Conservation (phyloP, 2,113 vertebrate genomes). For the Cichladusa arquata region DNA sequence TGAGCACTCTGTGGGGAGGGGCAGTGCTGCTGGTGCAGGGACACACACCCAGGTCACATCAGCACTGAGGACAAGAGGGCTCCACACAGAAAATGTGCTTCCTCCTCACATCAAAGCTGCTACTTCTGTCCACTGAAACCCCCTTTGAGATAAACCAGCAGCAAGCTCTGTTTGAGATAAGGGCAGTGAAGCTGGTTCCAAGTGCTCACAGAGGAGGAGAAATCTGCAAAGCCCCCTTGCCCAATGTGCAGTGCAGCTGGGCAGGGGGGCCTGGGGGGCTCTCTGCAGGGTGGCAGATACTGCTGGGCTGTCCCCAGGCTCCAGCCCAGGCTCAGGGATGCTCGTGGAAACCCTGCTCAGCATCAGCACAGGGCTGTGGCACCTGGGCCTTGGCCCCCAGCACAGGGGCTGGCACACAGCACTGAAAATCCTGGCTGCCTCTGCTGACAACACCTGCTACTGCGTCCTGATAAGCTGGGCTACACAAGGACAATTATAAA, state of each 20-base stretch:
- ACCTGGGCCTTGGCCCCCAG: conserved; percentile 46
- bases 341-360: background rate
- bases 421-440: conserved; percentile 32
- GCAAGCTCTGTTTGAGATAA: background rate
- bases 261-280: accelerated
- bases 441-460: conserved; percentile 52
- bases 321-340: background rate
- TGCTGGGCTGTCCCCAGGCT: background rate
- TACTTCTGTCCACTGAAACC: background rate
- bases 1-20: background rate
- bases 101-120: background rate
- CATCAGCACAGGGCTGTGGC: background rate
- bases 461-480: conserved; percentile 44
- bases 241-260: background rate
- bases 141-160: background rate
- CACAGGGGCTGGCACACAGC: conserved; percentile 4
- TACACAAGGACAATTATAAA: conserved; percentile 59
- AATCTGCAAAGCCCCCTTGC: background rate
- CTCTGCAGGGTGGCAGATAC: background rate
- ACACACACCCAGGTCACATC: background rate
- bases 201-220: background rate
- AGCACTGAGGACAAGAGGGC: background rate
- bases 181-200: background rate
- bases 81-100: background rate
- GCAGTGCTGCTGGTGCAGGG: background rate